Base-by-base conservation (phyloP, 2,797 vertebrate genomes). In the Poecilia velifera region DNA sequence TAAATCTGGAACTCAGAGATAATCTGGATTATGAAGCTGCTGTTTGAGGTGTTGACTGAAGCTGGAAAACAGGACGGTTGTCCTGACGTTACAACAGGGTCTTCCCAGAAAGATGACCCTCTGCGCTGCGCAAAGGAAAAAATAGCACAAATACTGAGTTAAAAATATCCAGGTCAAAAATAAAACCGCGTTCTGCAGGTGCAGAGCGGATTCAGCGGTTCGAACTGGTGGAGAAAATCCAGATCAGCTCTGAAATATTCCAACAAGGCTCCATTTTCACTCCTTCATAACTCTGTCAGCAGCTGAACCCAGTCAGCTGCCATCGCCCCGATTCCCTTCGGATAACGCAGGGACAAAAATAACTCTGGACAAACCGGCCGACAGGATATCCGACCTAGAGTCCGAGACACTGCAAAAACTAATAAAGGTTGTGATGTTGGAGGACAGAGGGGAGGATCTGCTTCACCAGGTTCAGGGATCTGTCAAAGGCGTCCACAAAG, bases 91-190 rank as follows among this genome's bases (percentile, higher is more conserved):
- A 51, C 28, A 72, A 76, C 55, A 76, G 72, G 68, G 64, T 74
- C 45, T 73, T 53, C 31, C 18, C 68, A 68, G 86, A 84, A 79
- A 76, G 82, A 64, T 70, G 86, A 91, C 91, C 85, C 77, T 84
- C 77, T 49, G 4, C 55, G 85, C 84, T 81, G 87, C 78, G 86
- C 83, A 91, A 79, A 81, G 84, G 89, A 55, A 93, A 92, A 89
- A 85, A 91, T 86, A 84, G 87, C 74, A 88, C 84, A 91, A 90
- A 93, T 92, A 84, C 55, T 72, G n/a, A 2, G 83, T 77, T 84
- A 88, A 92, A 94, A 93, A 94, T 93, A 93, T 84, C 73, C 73
- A 5, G 55, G 83, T 86, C 89, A 88, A 91, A 94, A 95, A 94
- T 94, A 93, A 82, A 86, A 76, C 53, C 41, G 2, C 64, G 47